Base-by-base conservation (phyloP, 1,140 invertebrate genomes). In the Onthophagus taurus region DNA sequence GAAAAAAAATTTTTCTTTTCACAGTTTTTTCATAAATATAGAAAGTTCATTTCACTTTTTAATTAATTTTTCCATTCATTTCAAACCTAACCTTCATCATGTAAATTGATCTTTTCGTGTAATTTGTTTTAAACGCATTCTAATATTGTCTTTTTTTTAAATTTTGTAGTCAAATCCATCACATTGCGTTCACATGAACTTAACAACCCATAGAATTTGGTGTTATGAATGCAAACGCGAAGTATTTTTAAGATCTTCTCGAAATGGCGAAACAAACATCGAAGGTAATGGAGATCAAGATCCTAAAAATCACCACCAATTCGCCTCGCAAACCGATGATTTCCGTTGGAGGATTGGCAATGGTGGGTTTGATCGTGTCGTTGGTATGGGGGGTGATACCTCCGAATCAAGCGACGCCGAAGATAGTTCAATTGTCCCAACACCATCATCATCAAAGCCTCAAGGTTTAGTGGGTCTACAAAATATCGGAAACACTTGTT, bases 401-500 rank as follows among this genome's bases (percentile, higher is more conserved):
- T 56, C 57, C 0, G 61, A 65, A 29, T 61, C 48, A 7, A 61
- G 59, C 45, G 60, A 65, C 29, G 43, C 39, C 18, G 59, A 64
- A 38, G 64, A 67, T 39, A 55, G 60, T n/a, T 56, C 47, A 18
- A 53, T 44, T 35, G 45, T 43, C 39, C n/a, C 24, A 2, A 21
- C 33, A 17, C 18, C 17, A 47, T 39, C 19, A n/a, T n/a, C n/a
- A n/a, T n/a, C n/a, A n/a, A 50, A 47, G 33, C 48, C 53, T 11
- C 39, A 45, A 9, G 60, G 63, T 13, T 45, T 65, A 2, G 61
- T 65, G 11, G 63, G 63, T 6, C 67, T 45, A 64, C 75, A 37
- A 72, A 81, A 58, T 68, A 76, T 55, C 56, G 94, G 93, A 24
- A 97, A 97, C 63, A 97, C 93, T 0, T 97, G 93, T 63, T 97